Evolutionary conservation across 1,140 invertebrate species (phyloP).

Genomic region (Tetranychus urticae): DNA sequence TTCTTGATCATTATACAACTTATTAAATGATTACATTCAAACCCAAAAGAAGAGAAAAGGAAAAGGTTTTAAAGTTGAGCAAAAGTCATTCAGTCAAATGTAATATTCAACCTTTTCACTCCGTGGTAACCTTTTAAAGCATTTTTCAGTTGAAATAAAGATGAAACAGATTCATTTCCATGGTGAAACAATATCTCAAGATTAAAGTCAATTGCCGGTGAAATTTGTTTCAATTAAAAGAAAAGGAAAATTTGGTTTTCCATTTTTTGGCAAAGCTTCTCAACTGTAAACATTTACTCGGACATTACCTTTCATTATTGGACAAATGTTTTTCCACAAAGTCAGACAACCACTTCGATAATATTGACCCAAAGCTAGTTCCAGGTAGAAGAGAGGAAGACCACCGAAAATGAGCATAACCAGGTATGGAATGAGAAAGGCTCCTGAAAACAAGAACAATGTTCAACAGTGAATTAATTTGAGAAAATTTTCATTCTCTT

Average conservation of each 20-base stretch:
- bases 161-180: too few species aligned
- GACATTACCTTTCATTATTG: slow-evolving; percentile 69
- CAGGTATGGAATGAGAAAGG: slow-evolving; percentile 78
- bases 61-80: too few species aligned
- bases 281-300: too few species aligned
- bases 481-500: neutral
- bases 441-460: slow-evolving; percentile 32
- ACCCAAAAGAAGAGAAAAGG: too few species aligned
- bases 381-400: slow-evolving; percentile 80
- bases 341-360: slow-evolving; percentile 71
- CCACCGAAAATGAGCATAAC: slow-evolving; percentile 74
- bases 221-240: neutral
- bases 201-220: neutral
- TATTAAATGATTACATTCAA: too few species aligned
- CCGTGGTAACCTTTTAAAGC: too few species aligned
- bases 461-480: neutral
- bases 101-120: too few species aligned
- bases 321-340: slow-evolving; percentile 86
- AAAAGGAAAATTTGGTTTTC: too few species aligned
- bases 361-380: slow-evolving; percentile 72
- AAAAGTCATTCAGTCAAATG: too few species aligned
- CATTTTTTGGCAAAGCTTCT: too few species aligned
- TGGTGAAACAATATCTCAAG: neutral
- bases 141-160: too few species aligned
- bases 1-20: neutral